Conservation (phyloP, 2,888 invertebrate species). For the Ganaspis brasiliensis region DNA sequence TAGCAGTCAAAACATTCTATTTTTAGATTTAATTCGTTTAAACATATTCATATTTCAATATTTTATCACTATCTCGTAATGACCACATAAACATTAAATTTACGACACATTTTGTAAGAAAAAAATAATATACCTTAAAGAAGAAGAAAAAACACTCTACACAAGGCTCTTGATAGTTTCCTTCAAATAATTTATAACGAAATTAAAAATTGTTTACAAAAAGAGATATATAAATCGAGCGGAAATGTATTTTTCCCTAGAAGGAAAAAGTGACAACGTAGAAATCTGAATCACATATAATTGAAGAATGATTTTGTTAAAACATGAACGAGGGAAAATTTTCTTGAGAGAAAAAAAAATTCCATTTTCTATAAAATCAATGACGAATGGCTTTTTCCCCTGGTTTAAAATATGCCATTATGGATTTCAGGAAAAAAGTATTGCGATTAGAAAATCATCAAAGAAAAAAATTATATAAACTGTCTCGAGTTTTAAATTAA, state of each 20-base stretch:
- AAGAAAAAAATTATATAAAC: background rate
- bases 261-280: background rate
- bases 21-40: background rate
- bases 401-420: background rate
- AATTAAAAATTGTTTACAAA: background rate
- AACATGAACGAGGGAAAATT: background rate
- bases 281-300: slow-evolving; percentile 10
- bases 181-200: slow-evolving; percentile 21
- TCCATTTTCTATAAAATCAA: background rate
- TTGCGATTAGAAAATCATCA: slow-evolving; percentile 4
- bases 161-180: background rate
- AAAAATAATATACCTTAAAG: background rate
- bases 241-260: background rate
- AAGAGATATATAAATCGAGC: background rate
- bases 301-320: background rate
- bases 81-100: background rate
- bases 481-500: too few relatives aligned
- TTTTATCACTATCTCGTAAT: background rate
- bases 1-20: background rate
- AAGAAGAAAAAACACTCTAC: background rate
- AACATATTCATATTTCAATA: background rate
- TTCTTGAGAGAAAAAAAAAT: background rate
- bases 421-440: slow-evolving; percentile 28
- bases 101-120: background rate
- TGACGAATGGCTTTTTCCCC: background rate